Conservation (phyloP, 2,888 invertebrate genomes). For the Panopea generosa region DNA sequence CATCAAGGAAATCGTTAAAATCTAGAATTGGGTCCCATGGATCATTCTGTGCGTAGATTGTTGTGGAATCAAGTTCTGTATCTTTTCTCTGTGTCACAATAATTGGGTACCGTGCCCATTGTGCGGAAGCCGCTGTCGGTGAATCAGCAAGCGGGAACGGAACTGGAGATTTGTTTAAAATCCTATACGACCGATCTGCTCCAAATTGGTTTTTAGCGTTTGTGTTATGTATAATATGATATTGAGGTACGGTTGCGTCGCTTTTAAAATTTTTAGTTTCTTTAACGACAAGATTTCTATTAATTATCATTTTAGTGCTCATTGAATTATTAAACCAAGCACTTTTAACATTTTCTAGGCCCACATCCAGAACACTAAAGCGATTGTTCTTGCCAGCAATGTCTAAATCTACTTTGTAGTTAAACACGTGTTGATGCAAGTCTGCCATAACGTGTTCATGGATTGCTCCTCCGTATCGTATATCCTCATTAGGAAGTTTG, state of each 20-base stretch:
- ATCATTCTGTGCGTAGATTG: conserved; percentile 71
- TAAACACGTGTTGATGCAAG: conserved; percentile 73
- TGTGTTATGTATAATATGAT: conserved; percentile 26
- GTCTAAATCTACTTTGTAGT: conserved; percentile 76
- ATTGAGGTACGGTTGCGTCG: conserved; percentile 13
- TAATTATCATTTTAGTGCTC: conserved; percentile 27
- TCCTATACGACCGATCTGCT: conserved; percentile 64
- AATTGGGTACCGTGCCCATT: conserved; percentile 72
- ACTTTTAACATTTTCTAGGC: conserved; percentile 47
- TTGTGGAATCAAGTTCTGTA: conserved; percentile 65
- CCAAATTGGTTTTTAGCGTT: conserved; percentile 23
- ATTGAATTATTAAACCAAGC: conserved; percentile 43
- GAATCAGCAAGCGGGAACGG: conserved; percentile 27
- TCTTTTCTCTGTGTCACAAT: conserved; percentile 75
- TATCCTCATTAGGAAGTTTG: conserved; percentile 35
- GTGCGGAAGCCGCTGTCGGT: conserved; percentile 63
- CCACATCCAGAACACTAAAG: conserved; percentile 63
- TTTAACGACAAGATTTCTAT: not conserved
- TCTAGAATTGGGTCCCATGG: conserved; percentile 72
- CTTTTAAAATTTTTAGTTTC: conserved; percentile 30
- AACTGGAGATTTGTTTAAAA: conserved; percentile 36
- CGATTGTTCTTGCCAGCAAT: conserved; percentile 69
- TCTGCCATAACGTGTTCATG: conserved; percentile 66
- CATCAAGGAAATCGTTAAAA: conserved; percentile 70
- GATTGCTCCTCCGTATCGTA: conserved; percentile 69